These are phyloP conservation scores for Pseudachorutes palmiensis DNA, from an alignment of 1,140 invertebrate genomes.

Conservation along the genomic window DNA sequence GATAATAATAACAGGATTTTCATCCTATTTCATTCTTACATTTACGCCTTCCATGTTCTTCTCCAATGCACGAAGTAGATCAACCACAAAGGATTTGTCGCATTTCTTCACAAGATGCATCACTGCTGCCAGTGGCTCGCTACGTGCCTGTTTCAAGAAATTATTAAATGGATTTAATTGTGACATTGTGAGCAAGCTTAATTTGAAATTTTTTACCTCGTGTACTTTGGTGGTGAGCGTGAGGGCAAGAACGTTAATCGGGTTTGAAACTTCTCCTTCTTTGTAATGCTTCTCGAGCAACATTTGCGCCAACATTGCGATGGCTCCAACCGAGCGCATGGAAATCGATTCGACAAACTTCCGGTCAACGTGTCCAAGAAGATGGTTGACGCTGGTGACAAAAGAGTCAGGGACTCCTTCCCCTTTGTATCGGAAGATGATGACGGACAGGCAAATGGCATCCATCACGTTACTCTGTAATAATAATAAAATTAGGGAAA, in stretches of 20 bases:
- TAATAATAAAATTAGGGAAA: no score
- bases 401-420: background rate
- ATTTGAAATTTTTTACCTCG: no score
- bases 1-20: no score
- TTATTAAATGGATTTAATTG: no score
- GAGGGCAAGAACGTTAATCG: background rate
- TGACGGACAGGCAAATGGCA: background rate
- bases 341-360: conserved; percentile 4
- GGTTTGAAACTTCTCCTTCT: background rate
- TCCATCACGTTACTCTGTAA: conserved; percentile 12
- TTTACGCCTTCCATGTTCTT: no score
- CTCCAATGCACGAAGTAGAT: no score
- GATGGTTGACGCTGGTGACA: background rate
- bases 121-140: no score
- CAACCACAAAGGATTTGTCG: no score
- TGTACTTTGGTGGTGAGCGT: background rate
- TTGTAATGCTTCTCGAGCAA: background rate
- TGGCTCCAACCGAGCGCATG: background rate
- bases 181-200: no score
- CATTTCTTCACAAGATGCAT: no score
- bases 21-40: no score
- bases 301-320: background rate
- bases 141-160: no score
- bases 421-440: background rate
- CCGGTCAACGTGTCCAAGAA: background rate